These are phyloP conservation scores for Uropsilus gracilis DNA, from an alignment of 2,113 vertebrate genomes.

Conservation along the genomic window DNA sequence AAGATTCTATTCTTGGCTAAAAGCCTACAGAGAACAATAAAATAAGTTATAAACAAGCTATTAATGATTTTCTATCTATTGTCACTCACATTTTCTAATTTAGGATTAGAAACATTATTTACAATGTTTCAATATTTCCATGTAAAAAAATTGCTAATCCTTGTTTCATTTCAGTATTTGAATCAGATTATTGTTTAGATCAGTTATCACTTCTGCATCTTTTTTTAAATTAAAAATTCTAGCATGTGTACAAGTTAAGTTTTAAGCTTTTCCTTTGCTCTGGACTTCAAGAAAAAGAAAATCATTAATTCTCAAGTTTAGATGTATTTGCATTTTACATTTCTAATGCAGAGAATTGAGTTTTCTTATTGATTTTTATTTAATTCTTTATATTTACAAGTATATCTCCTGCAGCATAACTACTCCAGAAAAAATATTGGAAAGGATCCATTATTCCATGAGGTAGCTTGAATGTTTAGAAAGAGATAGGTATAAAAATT, in stretches of 20 bases:
- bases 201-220: not conserved
- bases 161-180: constrained; percentile 28
- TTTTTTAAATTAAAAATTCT: constrained; percentile 48
- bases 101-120: not conserved
- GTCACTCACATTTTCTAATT: not conserved
- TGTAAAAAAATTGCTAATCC: not conserved
- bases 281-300: not conserved
- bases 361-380: not conserved
- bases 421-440: not conserved
- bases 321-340: not conserved
- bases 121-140: not conserved
- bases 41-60: not conserved
- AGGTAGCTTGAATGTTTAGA: not conserved
- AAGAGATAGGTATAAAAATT: not conserved
- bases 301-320: not conserved
- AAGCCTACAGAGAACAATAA: not conserved
- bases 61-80: not conserved
- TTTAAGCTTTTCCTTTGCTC: constrained; percentile 23
- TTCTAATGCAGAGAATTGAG: not conserved
- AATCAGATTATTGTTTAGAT: not conserved
- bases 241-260: not conserved
- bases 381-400: not conserved
- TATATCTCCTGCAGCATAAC: not conserved
- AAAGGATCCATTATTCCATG: not conserved
- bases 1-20: not conserved